Evolutionary conservation across 2,888 invertebrate genomes (phyloP), one percentile per base, ranked within the genome.

Genomic region (Apamea sordens): DNA sequence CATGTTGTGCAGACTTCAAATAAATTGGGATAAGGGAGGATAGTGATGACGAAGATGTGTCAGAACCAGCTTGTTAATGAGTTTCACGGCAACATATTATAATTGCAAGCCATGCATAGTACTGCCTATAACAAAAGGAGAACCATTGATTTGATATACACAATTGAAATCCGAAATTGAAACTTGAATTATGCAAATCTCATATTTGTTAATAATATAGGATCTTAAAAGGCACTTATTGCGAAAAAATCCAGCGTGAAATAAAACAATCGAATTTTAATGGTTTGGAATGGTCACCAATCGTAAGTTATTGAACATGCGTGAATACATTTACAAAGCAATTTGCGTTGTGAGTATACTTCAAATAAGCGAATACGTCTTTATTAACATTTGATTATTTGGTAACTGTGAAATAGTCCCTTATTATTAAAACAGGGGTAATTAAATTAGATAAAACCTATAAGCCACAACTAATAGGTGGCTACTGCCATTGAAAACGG

Each of bases 221-320:
- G 73, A 72, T 80, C 44, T 68, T 67, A 72, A 76, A 77, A 75
- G 47, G 70, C 71, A 82, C 69, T 77, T 82, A 86, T 79, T 86
- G 73, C 32, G 56, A 83, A 86, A 87, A 85, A 85, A 80, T 76
- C 61, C 71, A 85, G 87, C 87, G 85, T 88, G 83, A 87, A 89
- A 88, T 89, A 85, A 88, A 86, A 88, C 83, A 89, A 88, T 80
- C 80, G 71, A 84, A 87, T 87, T 85, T 82, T 82, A 86, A 89
- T 89, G 82, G 80, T 81, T 82, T 81, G 80, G 76, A 88, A 87
- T 87, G 84, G 85, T 87, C 73, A 89, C 87, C 83, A 85, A 88
- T 85, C 77, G 80, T 65, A 81, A 85, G 88, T 89, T 85, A 88
- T 89, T 85, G 85, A 84, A 86, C 83, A 85, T 87, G 88, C 85